Conservation (phyloP, 1,140 invertebrate species). For the Cecropterus lyciades region DNA sequence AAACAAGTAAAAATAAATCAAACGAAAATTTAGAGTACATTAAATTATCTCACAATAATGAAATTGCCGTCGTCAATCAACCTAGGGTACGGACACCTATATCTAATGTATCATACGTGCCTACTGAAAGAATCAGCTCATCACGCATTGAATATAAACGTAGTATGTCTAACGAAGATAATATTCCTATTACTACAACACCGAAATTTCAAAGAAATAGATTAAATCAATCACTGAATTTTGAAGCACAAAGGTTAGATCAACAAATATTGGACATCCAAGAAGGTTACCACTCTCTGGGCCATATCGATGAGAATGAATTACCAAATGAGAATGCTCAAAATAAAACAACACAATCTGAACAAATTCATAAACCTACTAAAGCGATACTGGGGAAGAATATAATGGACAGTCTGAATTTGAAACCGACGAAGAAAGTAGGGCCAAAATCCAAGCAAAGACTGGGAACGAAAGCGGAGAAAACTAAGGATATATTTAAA, state of each 20-base stretch:
- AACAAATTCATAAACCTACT: slow-evolving; percentile 67
- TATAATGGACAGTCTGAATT: slow-evolving; percentile 79
- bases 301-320: slow-evolving; percentile 77
- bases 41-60: slow-evolving; percentile 76
- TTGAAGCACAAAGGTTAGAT: slow-evolving; percentile 75
- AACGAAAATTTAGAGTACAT: slow-evolving; percentile 81
- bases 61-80: slow-evolving; percentile 81
- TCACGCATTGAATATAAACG: slow-evolving; percentile 62
- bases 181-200: slow-evolving; percentile 59
- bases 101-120: slow-evolving; percentile 73
- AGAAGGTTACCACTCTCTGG: slow-evolving; percentile 77
- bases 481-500: slow-evolving; percentile 68
- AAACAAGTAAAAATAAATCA: slow-evolving; percentile 74
- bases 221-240: slow-evolving; percentile 80
- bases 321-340: slow-evolving; percentile 46
- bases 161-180: slow-evolving; percentile 71
- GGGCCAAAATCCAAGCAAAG: slow-evolving; percentile 76
- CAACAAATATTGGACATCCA: slow-evolving; percentile 82
- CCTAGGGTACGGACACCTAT: slow-evolving; percentile 80
- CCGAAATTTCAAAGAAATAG: slow-evolving; percentile 81
- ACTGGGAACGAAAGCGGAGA: slow-evolving; percentile 60
- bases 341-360: slow-evolving; percentile 42
- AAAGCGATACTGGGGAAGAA: slow-evolving; percentile 78
- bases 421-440: slow-evolving; percentile 79
- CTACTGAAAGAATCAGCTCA: slow-evolving; percentile 63